Conservation (phyloP, 2,113 vertebrate genomes). For the Nycticebus coucang region DNA sequence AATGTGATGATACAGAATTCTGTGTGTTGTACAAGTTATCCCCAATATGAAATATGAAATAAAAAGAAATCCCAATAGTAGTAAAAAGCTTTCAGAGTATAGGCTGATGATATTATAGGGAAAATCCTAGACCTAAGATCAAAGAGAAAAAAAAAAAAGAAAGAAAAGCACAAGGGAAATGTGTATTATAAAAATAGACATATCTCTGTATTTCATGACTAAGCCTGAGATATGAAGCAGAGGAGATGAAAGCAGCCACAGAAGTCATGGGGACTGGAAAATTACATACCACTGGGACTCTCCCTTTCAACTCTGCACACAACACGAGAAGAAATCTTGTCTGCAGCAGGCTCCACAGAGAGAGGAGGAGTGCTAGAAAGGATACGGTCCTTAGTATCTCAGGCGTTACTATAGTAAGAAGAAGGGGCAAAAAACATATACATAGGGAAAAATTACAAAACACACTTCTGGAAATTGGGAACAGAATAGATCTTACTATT, state of each 20-base stretch:
- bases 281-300: neutral
- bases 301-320: neutral
- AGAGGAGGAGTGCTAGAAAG: neutral
- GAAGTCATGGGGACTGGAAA: neutral
- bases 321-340: neutral
- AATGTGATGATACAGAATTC: neutral
- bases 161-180: conserved; percentile 20
- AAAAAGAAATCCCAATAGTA: neutral
- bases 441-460: neutral
- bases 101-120: neutral
- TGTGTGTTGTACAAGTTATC: neutral
- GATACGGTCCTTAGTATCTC: neutral
- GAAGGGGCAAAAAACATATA: neutral
- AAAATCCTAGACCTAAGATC: conserved; percentile 13
- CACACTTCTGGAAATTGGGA: neutral
- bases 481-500: neutral
- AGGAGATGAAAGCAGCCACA: neutral
- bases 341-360: neutral
- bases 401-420: neutral
- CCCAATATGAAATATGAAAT: neutral
- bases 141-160: conserved; percentile 30
- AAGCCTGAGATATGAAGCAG: neutral
- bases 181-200: neutral
- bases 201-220: conserved; percentile 5
- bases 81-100: neutral